A percentile compares a stretch with the other conserved stretches of the same genome.
These are phyloP conservation scores for Odontocolon sp. DNA, from an alignment of 2,888 invertebrate species.

Conservation along the genomic window DNA sequence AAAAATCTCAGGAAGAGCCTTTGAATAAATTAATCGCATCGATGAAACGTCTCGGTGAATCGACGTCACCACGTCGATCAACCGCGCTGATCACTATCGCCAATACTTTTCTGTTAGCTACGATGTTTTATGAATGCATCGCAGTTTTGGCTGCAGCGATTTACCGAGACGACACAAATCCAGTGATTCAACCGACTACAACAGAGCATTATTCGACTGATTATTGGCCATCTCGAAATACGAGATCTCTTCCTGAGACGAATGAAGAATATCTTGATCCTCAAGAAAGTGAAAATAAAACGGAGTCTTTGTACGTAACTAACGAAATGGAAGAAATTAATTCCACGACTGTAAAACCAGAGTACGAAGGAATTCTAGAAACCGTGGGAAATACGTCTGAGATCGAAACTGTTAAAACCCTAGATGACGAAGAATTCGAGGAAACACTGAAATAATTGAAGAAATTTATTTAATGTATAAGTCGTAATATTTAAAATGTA, in stretches of 20 bases:
- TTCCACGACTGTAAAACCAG: not conserved
- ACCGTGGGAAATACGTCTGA: not conserved
- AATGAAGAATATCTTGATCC: not conserved
- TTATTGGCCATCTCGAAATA: slow-evolving; percentile 20
- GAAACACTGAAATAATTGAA: not conserved
- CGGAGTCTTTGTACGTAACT: not conserved
- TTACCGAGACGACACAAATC: slow-evolving; percentile 34
- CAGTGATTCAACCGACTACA: slow-evolving; percentile 31
- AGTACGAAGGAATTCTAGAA: not conserved
- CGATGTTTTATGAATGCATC: slow-evolving; percentile 68
- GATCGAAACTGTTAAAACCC: not conserved
- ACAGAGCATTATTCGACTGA: too few species aligned
- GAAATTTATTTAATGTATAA: not conserved
- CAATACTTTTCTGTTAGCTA: slow-evolving; percentile 67
- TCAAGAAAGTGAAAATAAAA: not conserved
- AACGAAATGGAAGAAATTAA: not conserved
- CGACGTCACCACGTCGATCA: slow-evolving; percentile 28
- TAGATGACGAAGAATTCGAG: too few species aligned
- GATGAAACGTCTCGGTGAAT: slow-evolving; percentile 61
- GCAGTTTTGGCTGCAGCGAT: slow-evolving; percentile 47
- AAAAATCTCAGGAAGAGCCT: slow-evolving; percentile 37
- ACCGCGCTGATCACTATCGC: slow-evolving; percentile 63
- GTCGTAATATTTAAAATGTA: not conserved
- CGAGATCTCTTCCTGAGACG: not conserved
- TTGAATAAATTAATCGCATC: slow-evolving; percentile 61